These are phyloP conservation scores for Aromia moschata DNA, from an alignment of 2,888 invertebrate species.

Conservation along the genomic window DNA sequence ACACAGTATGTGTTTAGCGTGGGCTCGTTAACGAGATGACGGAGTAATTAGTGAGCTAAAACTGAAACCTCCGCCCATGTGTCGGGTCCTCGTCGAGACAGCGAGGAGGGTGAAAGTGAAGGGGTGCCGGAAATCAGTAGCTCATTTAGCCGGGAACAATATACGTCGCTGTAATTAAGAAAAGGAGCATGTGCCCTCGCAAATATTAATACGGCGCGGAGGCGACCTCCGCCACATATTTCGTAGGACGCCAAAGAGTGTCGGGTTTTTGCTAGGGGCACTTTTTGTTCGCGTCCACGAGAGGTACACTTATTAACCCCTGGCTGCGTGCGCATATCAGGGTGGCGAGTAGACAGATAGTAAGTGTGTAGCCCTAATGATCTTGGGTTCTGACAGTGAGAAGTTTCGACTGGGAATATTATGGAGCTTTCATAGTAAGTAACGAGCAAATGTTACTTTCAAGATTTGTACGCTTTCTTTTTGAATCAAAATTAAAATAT, in stretches of 20 bases:
- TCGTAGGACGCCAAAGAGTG: conserved; percentile 12
- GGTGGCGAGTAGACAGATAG: no score
- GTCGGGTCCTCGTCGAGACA: not conserved
- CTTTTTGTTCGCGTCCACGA: not conserved
- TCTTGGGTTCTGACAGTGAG: no score
- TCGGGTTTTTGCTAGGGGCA: not conserved
- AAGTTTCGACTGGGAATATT: no score
- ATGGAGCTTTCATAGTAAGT: no score
- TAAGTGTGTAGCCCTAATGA: no score
- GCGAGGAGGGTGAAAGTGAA: conserved; percentile 29
- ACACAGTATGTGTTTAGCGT: conserved; percentile 21
- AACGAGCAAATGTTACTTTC: no score
- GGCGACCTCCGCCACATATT: conserved; percentile 10
- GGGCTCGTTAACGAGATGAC: conserved; percentile 35
- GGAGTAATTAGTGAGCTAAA: conserved; percentile 39
- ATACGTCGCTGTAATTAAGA: conserved; percentile 35
- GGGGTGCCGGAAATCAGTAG: conserved; percentile 35
- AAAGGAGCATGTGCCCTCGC: conserved; percentile 25
- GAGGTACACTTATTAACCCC: not conserved
- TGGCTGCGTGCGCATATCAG: no score
- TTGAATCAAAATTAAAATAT: no score
- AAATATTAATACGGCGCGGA: conserved; percentile 31
- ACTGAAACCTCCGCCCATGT: conserved; percentile 37
- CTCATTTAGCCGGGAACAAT: conserved; percentile 39
- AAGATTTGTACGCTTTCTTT: no score